phyloP scores from a whole-genome alignment of 1,140 invertebrate genomes.

The Apocrypta bakeri region DNA sequence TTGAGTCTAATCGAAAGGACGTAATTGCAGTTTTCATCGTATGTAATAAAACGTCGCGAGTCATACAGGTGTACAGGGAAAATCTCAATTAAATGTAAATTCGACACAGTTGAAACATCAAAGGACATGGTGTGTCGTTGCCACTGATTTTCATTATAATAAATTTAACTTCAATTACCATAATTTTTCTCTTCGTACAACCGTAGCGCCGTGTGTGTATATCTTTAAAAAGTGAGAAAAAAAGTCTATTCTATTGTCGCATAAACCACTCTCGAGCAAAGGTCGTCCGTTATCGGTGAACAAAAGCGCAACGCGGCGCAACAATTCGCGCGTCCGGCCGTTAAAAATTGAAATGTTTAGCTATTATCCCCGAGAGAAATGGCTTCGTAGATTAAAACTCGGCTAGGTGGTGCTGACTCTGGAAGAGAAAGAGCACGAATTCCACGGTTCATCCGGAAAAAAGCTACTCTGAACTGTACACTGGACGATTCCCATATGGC shows the following conservation, averaged over 20 bases:
- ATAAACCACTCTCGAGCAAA: neutral
- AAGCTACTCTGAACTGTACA: neutral
- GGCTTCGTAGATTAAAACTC: constrained; percentile 46
- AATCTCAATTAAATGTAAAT: neutral
- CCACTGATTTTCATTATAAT: neutral
- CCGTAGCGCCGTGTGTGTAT: neutral
- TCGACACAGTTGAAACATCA: neutral
- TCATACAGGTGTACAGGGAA: neutral
- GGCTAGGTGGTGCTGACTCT: neutral
- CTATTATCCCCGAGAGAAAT: constrained; percentile 45
- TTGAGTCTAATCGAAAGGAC: neutral
- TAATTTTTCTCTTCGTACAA: neutral
- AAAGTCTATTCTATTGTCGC: neutral
- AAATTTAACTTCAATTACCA: neutral
- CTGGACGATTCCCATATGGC: constrained; percentile 42
- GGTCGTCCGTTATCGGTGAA: neutral
- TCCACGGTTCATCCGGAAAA: constrained; percentile 23
- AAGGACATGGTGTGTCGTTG: too few species aligned
- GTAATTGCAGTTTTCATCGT: neutral
- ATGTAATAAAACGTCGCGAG: neutral
- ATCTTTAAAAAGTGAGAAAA: neutral
- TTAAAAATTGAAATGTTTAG: constrained; percentile 46
- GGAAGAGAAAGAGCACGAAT: constrained; percentile 45
- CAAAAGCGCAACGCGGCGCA: constrained; percentile 11
- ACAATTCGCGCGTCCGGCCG: constrained; percentile 27